phyloP scores from a whole-genome alignment of 1,140 invertebrate genomes.

The Oryctes rhinoceros region DNA sequence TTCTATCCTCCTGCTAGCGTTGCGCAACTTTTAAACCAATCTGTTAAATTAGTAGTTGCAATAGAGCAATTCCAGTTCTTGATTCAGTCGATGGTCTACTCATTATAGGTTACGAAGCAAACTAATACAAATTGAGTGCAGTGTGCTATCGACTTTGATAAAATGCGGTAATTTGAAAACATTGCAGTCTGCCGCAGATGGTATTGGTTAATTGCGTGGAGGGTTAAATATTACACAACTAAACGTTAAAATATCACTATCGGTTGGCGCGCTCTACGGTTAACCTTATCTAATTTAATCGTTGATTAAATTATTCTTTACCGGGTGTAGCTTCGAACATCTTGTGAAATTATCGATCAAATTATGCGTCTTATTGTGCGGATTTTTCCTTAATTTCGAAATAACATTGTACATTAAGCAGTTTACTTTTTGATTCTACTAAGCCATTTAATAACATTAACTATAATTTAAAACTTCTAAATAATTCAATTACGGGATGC shows the following conservation, averaged over 20 bases:
- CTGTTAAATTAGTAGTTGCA: slow-evolving; percentile 36
- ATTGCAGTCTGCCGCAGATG: slow-evolving; percentile 33
- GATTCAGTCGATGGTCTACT: slow-evolving; percentile 18
- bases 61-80: slow-evolving; percentile 14
- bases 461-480: too few species aligned
- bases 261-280: not conserved
- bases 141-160: slow-evolving; percentile 32
- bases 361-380: too few species aligned
- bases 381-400: too few species aligned
- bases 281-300: not conserved
- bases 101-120: slow-evolving; percentile 11
- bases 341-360: too few species aligned
- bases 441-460: too few species aligned
- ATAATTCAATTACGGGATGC: too few species aligned
- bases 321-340: too few species aligned
- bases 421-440: too few species aligned
- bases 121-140: slow-evolving; percentile 34
- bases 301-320: not conserved
- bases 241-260: not conserved
- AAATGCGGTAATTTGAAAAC: slow-evolving; percentile 36
- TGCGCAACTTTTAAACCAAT: slow-evolving; percentile 26
- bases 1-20: not conserved
- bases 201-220: slow-evolving; percentile 25
- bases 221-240: slow-evolving; percentile 24
- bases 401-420: too few species aligned